phyloP scores from a whole-genome alignment of 23 tunicate species.

The Corella eumyota region DNA sequence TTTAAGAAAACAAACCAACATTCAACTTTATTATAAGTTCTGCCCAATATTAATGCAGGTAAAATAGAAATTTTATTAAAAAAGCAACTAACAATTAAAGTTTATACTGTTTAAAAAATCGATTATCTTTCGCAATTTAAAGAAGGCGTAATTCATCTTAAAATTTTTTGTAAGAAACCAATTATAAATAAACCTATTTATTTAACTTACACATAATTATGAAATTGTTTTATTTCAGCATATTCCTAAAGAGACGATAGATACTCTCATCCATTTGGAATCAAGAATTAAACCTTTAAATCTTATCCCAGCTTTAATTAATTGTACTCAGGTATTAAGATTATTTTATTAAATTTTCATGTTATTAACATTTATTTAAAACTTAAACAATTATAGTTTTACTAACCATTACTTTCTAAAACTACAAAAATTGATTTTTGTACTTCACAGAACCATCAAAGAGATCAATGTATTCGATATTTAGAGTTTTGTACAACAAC shows the following conservation, averaged over 20 bases:
- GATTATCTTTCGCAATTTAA: too few species aligned
- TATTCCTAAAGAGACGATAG: slow-evolving; percentile 49
- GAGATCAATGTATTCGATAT: slow-evolving; percentile 43
- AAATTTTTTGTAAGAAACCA: neutral
- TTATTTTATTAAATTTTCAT: neutral
- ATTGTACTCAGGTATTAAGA: slow-evolving; percentile 55
- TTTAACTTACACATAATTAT: neutral
- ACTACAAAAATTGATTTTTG: too few species aligned
- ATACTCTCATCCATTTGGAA: slow-evolving; percentile 64
- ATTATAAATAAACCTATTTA: neutral
- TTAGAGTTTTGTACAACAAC: slow-evolving; percentile 41
- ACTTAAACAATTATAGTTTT: too few species aligned
- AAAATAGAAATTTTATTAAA: neutral
- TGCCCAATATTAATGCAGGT: slow-evolving; percentile 90
- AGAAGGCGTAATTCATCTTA: too few species aligned
- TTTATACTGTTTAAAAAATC: too few species aligned
- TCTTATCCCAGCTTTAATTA: slow-evolving; percentile 71
- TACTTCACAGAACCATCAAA: slow-evolving; percentile 7
- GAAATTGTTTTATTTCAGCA: slow-evolving; percentile 27
- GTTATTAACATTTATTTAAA: neutral
- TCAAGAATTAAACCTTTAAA: slow-evolving; percentile 36
- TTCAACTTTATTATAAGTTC: slow-evolving; percentile 72
- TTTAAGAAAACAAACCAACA: slow-evolving; percentile 49
- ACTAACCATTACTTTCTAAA: too few species aligned
- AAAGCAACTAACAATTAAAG: neutral